A percentile compares a stretch with the other conserved stretches of the same genome.
These are phyloP conservation scores for Myioborus melanocephalus DNA, from an alignment of 2,797 vertebrate species.

Conservation along the genomic window DNA sequence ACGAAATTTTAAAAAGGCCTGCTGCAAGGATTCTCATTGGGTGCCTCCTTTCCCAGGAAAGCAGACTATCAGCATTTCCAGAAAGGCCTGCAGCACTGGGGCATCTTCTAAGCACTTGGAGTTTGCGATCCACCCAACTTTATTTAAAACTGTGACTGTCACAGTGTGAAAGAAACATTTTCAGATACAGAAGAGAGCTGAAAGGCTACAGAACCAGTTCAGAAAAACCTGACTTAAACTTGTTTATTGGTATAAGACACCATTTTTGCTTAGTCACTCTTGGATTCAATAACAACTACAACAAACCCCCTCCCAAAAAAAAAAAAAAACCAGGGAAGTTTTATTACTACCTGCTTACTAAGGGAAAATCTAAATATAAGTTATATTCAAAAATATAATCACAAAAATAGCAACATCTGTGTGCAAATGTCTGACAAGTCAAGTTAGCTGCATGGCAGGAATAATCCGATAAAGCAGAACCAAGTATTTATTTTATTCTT, in stretches of 20 bases:
- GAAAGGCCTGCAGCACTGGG: not conserved
- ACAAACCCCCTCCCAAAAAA: accelerated
- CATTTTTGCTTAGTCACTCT: not conserved
- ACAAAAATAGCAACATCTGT: not conserved
- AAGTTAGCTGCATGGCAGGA: not conserved
- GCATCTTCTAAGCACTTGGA: not conserved
- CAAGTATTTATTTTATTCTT: not conserved
- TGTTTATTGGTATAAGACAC: not conserved
- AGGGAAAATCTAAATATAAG: not conserved
- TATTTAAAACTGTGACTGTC: not conserved
- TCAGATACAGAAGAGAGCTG: not conserved
- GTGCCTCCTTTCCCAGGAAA: conserved; percentile 16
- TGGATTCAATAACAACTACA: not conserved
- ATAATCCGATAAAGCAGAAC: not conserved
- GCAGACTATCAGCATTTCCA: conserved; percentile 7
- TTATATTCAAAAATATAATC: not conserved
- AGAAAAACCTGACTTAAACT: not conserved
- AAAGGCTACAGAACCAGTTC: not conserved
- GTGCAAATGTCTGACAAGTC: not conserved
- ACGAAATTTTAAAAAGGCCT: not conserved
- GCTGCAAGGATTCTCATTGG: not conserved
- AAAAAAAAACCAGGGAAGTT: not conserved
- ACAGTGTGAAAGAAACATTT: not conserved
- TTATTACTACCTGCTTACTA: not conserved
- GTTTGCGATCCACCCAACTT: not conserved